Evolutionary conservation across 2,888 invertebrate species (phyloP).

Genomic region (Nowickia ferox): DNA sequence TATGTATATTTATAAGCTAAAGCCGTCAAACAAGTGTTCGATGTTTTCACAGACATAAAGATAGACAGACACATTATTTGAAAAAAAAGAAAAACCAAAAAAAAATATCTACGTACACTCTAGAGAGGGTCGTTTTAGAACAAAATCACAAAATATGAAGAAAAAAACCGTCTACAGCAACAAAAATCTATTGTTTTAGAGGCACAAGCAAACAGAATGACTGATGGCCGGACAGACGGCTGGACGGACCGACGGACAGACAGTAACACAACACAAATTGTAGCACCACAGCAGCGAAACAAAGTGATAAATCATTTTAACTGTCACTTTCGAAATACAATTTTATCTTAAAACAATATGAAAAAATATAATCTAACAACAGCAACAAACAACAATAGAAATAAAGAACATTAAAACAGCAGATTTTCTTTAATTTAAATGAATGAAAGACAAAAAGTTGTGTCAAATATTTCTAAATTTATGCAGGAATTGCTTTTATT

Average conservation of each 20-base stretch:
- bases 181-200: constrained; percentile 60
- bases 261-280: constrained; percentile 59
- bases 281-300: constrained; percentile 75
- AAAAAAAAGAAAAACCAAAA: constrained; percentile 26
- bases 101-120: constrained; percentile 38
- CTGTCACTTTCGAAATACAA: constrained; percentile 83
- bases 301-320: constrained; percentile 83
- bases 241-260: constrained; percentile 20
- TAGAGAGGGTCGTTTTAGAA: constrained; percentile 59
- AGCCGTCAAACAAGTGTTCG: constrained; percentile 26
- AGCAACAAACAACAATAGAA: constrained; percentile 58
- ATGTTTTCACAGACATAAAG: constrained; percentile 23
- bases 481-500: constrained; percentile 15
- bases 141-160: constrained; percentile 49
- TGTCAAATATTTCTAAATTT: constrained; percentile 32
- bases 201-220: constrained; percentile 29
- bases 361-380: constrained; percentile 36
- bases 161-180: constrained; percentile 19
- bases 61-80: constrained; percentile 26
- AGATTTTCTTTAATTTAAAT: constrained; percentile 46
- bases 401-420: constrained; percentile 43
- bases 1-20: background rate
- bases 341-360: constrained; percentile 80
- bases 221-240: constrained; percentile 28
- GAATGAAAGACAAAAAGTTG: constrained; percentile 24